These are phyloP conservation scores for Romanogobio albipinnatus DNA, from an alignment of 2,113 vertebrate genomes.

Conservation along the genomic window DNA sequence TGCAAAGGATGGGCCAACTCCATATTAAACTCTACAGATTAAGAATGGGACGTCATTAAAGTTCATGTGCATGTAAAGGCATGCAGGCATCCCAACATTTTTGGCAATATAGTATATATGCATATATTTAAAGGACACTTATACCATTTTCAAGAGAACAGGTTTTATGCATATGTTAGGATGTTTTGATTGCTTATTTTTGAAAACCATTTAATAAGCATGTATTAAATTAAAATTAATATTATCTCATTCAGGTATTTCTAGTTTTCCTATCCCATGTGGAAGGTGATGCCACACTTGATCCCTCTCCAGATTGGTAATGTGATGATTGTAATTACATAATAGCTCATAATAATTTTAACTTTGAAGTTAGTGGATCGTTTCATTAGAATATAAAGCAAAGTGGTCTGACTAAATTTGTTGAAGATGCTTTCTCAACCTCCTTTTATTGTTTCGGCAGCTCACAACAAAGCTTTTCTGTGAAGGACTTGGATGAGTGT, in stretches of 20 bases:
- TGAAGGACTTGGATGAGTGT: background rate
- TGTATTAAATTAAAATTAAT: background rate
- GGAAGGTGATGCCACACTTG: background rate
- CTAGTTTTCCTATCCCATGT: background rate
- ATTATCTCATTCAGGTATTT: constrained; percentile 4
- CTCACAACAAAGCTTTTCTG: background rate
- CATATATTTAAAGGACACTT: background rate
- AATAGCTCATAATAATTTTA: background rate
- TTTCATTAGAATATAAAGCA: background rate
- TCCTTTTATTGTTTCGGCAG: background rate
- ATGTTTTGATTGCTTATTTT: background rate
- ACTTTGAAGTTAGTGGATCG: background rate
- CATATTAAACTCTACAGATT: too few relatives aligned
- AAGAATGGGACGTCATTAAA: too few relatives aligned
- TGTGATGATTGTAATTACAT: background rate
- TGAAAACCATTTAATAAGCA: background rate
- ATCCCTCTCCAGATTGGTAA: background rate
- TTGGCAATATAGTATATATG: background rate
- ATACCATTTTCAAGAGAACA: background rate
- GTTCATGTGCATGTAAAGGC: too few relatives aligned
- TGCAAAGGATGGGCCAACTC: too few relatives aligned
- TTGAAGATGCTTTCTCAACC: background rate
- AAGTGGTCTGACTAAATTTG: background rate
- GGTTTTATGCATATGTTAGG: background rate
- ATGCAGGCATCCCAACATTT: too few relatives aligned